These are phyloP conservation scores for Scaptomyza polygonia DNA, from an alignment of 2,888 invertebrate species.

Conservation along the genomic window DNA sequence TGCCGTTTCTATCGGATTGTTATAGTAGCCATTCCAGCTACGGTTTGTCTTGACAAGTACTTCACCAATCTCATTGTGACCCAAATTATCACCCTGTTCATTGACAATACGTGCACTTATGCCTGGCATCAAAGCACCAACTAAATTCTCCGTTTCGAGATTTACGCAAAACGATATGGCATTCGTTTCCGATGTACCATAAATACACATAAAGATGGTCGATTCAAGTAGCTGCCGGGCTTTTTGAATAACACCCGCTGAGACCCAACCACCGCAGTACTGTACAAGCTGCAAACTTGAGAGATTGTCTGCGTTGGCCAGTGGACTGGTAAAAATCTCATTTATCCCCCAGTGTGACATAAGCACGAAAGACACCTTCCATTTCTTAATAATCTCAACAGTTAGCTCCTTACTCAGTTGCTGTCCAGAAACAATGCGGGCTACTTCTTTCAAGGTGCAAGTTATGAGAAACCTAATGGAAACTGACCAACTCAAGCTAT, in stretches of 20 bases:
- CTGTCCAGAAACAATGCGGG: conserved; percentile 56
- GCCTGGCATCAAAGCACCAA: conserved; percentile 55
- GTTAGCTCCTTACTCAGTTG: conserved; percentile 47
- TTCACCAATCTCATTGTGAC: conserved; percentile 69
- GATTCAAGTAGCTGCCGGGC: conserved; percentile 19
- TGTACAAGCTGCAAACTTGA: conserved; percentile 28
- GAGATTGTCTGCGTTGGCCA: conserved; percentile 34
- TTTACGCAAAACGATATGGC: conserved; percentile 26
- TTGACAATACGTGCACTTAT: conserved; percentile 58
- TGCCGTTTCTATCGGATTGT: conserved; percentile 57
- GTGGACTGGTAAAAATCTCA: conserved; percentile 36
- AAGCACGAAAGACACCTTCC: conserved; percentile 43
- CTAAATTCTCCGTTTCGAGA: conserved; percentile 31
- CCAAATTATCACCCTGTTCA: conserved; percentile 55
- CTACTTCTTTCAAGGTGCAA: conserved; percentile 31
- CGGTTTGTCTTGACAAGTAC: conserved; percentile 47
- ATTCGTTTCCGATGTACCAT: conserved; percentile 60
- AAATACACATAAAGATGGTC: conserved; percentile 25
- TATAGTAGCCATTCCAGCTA: conserved; percentile 75
- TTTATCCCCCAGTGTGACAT: conserved; percentile 62
- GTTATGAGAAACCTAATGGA: conserved; percentile 38
- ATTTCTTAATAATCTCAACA: conserved; percentile 51
- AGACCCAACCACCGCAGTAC: conserved; percentile 41
- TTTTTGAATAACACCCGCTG: conserved; percentile 9
- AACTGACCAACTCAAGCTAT: conserved; percentile 61